Evolutionary conservation across 2,888 invertebrate species (phyloP), one percentile per base, ranked within the genome.

Genomic region (Argynnis bischoffii): DNA sequence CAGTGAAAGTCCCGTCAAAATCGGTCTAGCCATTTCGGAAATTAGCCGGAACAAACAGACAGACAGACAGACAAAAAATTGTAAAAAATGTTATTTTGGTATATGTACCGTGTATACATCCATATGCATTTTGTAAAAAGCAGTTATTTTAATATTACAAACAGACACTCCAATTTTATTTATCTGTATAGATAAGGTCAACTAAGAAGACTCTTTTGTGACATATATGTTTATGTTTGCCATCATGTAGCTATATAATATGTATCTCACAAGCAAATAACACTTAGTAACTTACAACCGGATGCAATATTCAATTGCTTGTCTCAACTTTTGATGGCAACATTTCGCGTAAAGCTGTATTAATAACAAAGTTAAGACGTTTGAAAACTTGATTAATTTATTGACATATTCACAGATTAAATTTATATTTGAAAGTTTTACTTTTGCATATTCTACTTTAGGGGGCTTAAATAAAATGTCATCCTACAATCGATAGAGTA

Each of bases 311-410:
- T n/a, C 47, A 48, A 59, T n/a, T n/a, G 35, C 35, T 41, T 47
- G 14, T 1, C 31, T 21, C 47, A 59, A 59, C 47, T 59, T 59
- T 26, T 26, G 11, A 59, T 26, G 5, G 41, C 50, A 54, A 41
- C 6, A 46, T 54, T 63, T 63, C n/a, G 16, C 51, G 53, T 51
- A 46, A 46, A 63, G 41, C 53, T 46, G 18, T 54, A 35, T 53
- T 63, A 63, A 63, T 63, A 63, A 35, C 53, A 53, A 63, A 63
- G 51, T 63, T 35, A 51, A 41, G 53, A 51, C 21, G 18, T 63
- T 63, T 11, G 35, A 2, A 11, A 63, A 63, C 63, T 63, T 53
- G 46, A 54, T 54, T 63, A 63, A 63, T 63, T 46, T 50, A 54
- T 63, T 63, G 21, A 41, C 63, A 15, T 51, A 35, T 51, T 53